Evolutionary conservation across 2,888 invertebrate genomes (phyloP).

Genomic region (Tetramorium bicarinatum): DNA sequence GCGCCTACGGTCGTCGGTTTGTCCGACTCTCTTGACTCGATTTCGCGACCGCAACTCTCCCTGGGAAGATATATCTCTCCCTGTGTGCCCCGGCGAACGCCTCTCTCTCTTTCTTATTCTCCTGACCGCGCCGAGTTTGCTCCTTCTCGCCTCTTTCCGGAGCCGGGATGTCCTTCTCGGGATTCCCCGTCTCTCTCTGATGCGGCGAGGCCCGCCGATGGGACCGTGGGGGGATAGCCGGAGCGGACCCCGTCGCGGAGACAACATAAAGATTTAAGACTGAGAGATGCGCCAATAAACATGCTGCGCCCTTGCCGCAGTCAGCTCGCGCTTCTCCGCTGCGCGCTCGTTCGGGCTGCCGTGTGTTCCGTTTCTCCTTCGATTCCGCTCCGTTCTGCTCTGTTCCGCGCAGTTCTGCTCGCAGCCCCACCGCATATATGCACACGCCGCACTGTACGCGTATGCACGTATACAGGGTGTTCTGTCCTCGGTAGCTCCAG

Average conservation of each 20-base stretch:
- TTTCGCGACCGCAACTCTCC: conserved; percentile 82
- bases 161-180: conserved; percentile 46
- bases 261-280: conserved; percentile 87
- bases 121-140: conserved; percentile 32
- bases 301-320: conserved; percentile 84
- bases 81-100: conserved; percentile 46
- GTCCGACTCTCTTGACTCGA: conserved; percentile 82
- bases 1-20: conserved; percentile 74
- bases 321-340: conserved; percentile 80
- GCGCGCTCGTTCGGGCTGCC: conserved; percentile 77
- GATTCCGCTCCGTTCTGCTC: conserved; percentile 65
- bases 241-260: conserved; percentile 83
- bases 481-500: neutral
- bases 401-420: conserved; percentile 57
- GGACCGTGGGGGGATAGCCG: conserved; percentile 72
- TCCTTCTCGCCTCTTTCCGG: conserved; percentile 60
- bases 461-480: conserved; percentile 35
- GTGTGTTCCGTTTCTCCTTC: conserved; percentile 77
- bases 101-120: conserved; percentile 67
- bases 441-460: neutral
- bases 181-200: conserved; percentile 59
- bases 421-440: conserved; percentile 57
- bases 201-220: conserved; percentile 62
- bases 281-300: conserved; percentile 86
- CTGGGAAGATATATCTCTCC: conserved; percentile 81